A percentile compares a stretch with the other conserved stretches of the same genome.
These are phyloP conservation scores for Lasiurus borealis DNA, from an alignment of 2,113 vertebrate genomes.

Conservation along the genomic window DNA sequence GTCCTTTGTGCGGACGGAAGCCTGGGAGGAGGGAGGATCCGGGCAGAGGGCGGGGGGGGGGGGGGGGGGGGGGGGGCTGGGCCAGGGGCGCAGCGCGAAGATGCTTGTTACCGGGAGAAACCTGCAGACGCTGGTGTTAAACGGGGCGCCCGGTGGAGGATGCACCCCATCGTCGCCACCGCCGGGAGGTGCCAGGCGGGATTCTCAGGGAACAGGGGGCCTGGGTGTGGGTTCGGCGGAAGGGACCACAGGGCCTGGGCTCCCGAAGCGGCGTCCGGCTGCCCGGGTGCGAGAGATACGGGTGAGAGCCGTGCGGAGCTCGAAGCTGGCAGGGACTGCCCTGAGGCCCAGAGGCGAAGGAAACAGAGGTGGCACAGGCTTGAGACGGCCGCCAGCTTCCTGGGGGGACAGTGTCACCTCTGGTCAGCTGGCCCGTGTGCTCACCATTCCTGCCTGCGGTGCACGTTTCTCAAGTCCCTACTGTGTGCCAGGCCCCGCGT, in stretches of 20 bases:
- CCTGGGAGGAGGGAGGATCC: constrained; percentile 84
- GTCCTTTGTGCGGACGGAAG: constrained; percentile 89
- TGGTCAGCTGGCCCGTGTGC: neutral
- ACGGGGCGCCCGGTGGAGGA: constrained; percentile 88
- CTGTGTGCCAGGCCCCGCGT: neutral
- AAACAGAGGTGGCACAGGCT: neutral
- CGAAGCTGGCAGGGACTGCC: constrained; percentile 63
- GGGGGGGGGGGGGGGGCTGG: no score
- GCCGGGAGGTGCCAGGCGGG: constrained; percentile 84
- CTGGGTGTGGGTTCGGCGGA: constrained; percentile 53
- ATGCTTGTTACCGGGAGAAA: constrained; percentile 87
- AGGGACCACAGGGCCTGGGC: constrained; percentile 63
- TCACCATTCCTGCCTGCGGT: neutral
- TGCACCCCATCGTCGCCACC: constrained; percentile 79
- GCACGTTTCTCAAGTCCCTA: neutral
- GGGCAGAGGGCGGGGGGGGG: constrained; percentile 64
- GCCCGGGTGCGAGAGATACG: neutral
- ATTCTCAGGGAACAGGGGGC: constrained; percentile 65
- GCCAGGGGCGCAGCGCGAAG: constrained; percentile 87
- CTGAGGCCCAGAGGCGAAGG: constrained; percentile 72
- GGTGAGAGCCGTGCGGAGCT: constrained; percentile 56
- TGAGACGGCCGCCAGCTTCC: rapidly evolving
- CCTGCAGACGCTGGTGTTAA: constrained; percentile 85
- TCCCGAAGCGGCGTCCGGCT: constrained; percentile 37
- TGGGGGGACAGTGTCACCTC: neutral